Base-by-base conservation (phyloP, 2,113 vertebrate genomes). In the Romanogobio albipinnatus region DNA sequence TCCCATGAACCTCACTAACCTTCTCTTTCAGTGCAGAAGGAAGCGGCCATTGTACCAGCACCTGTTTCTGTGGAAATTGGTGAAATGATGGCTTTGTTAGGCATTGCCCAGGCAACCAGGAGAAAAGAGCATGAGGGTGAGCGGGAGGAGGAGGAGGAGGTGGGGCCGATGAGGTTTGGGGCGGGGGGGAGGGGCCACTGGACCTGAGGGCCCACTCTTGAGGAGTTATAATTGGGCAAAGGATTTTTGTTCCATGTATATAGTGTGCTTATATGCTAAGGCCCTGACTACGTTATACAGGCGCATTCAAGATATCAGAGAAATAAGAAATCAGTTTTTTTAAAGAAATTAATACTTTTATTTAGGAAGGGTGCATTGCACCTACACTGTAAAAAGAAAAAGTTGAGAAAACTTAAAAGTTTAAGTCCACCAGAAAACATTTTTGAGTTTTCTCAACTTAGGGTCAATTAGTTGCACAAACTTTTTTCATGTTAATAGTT, bases 31-130 rank as follows among this genome's bases (percentile, higher is more conserved):
- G 92, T 74, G 82, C 59, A 83, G 90, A 85, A 94, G 94, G 94
- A 95, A 95, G 93, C 94, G 79, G 92, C 93, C 93, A 94, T 95
- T 95, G 94, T 95, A 94, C 95, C 93, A 95, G 94, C 95, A 95
- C 95, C 94, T 95, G 95, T 95, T 94, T 95, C 94, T 94, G 94
- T 95, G 95, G 94, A 95, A 95, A 95, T 94, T 95, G 95, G 94
- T 95, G 94, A 95, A 95, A 94, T 95, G 95, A 95, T 95, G 95
- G 94, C 95, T 95, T 95, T 95, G 95, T 95, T 95, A 95, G 95
- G 88, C 85, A 74, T 94, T 87, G 71, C 93, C 91, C 89, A 84
- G 93, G 88, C 90, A 90, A 95, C 95, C 91, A 88, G 90, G 92
- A 94, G 93, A 94, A 94, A 93, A 90, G 91, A 92, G 86, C 61